Evolutionary conservation across 2,797 vertebrate genomes (phyloP).

Genomic region (Salmo trutta): DNA sequence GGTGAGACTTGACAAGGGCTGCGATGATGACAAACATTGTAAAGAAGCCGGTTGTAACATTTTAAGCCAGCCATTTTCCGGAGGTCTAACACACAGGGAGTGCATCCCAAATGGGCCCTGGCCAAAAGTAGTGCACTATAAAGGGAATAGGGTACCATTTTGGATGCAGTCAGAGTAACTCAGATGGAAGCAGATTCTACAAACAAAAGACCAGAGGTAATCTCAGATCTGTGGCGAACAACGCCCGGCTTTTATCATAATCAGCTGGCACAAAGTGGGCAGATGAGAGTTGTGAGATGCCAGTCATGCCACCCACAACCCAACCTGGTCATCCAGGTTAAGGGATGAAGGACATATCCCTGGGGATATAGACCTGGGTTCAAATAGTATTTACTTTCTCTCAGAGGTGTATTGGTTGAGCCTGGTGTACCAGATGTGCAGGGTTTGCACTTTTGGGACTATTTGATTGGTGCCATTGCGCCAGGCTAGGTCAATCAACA

Average conservation of each 20-base stretch:
- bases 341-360: not conserved
- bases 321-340: not conserved
- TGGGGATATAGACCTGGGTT: not conserved
- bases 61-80: not conserved
- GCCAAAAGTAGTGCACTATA: no score
- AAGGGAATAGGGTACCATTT: no score
- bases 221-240: not conserved
- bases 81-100: conserved; percentile 6
- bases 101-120: no score
- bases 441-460: not conserved
- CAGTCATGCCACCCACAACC: not conserved
- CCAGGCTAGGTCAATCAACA: not conserved
- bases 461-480: not conserved
- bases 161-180: no score
- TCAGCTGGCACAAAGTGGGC: not conserved
- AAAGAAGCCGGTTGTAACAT: conserved; percentile 1
- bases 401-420: not conserved
- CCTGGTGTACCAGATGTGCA: not conserved
- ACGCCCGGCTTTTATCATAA: not conserved
- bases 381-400: not conserved
- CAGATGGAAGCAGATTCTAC: not conserved
- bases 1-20: conserved; percentile 43
- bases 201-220: not conserved
- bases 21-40: conserved; percentile 33
- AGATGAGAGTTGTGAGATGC: not conserved